Base-by-base conservation (phyloP, 1,140 invertebrate genomes). In the Monomorium pharaonis region DNA sequence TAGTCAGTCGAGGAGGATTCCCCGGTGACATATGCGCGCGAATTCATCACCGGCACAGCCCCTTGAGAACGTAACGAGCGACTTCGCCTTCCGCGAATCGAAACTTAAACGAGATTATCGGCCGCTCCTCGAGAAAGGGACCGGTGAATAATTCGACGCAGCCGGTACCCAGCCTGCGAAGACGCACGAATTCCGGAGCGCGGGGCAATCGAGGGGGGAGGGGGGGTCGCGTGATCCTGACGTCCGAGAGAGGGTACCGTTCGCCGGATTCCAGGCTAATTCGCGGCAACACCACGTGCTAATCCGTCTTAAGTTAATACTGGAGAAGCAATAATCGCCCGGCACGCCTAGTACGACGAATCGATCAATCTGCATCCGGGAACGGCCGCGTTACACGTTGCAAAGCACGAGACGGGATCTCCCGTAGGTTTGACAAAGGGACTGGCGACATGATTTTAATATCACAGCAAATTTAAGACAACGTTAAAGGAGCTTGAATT, bases 221-320 rank as follows among this genome's bases (percentile, higher is more conserved):
- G 81, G 63, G 63, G 42, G 16, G 54, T 37, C 49, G 27, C 21
- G 27, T 56, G 65, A 58, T 60, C 37, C 33, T 49, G 63, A 69
- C 58, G 87, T 88, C 67, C 62, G 60, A 65, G 49, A 67, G 63
- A 27, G 47, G 78, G 44, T 81, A 56, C 78, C 78, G 44, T 88
- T n/a, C 86, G 44, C 51, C 90, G 86, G 90, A 93, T 93, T 93
- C 92, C 91, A 77, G 85, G 86, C 93, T 93, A 93, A 93, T 94
- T 94, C 92, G 90, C 70, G 27, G 88, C 87, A 91, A 90, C 87
- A 88, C 88, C 87, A 86, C 76, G 56, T 88, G 89, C 80, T 90
- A 91, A 91, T 91, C 86, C 89, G 89, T 88, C 86, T 90, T 51
- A 67, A 86, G 83, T 84, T 77, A 54, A 81, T 60, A 54, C 81